Evolutionary conservation across 2,888 invertebrate genomes (phyloP).

Genomic region (Epirrhoe alternata): DNA sequence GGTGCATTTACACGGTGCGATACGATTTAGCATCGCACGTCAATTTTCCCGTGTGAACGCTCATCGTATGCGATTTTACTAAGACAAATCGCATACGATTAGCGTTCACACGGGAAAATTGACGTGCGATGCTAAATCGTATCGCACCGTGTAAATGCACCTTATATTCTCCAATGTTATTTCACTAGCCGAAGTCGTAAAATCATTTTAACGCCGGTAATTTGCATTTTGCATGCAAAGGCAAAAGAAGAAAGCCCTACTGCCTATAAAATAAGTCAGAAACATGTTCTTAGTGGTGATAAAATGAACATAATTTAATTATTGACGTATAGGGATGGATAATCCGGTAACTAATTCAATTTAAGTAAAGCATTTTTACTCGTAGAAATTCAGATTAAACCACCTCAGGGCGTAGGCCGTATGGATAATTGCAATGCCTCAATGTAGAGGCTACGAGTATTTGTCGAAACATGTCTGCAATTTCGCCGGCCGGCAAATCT

Average conservation of each 20-base stretch:
- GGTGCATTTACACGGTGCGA: too few species aligned
- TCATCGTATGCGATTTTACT: too few species aligned
- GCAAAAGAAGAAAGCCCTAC: neutral
- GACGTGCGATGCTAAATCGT: too few species aligned
- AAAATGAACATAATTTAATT: neutral
- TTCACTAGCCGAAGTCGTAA: slow-evolving; percentile 7
- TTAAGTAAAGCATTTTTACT: neutral
- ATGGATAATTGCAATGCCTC: slow-evolving; percentile 2
- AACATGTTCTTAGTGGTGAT: neutral
- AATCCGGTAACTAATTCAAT: neutral
- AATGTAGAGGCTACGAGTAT: neutral
- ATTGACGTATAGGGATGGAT: neutral
- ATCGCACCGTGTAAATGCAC: too few species aligned
- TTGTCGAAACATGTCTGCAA: slow-evolving; percentile 2
- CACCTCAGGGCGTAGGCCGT: slow-evolving; percentile 7
- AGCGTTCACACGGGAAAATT: too few species aligned
- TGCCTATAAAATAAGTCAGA: neutral
- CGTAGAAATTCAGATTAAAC: neutral
- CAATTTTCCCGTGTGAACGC: too few species aligned
- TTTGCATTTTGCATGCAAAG: neutral
- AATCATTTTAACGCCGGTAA: slow-evolving; percentile 5
- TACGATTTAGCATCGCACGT: too few species aligned
- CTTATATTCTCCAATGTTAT: slow-evolving; percentile 3
- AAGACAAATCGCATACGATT: too few species aligned
- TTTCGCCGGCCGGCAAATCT: slow-evolving; percentile 19